Conservation (phyloP, 2,797 vertebrate species). For the Sarcoramphus papa region DNA sequence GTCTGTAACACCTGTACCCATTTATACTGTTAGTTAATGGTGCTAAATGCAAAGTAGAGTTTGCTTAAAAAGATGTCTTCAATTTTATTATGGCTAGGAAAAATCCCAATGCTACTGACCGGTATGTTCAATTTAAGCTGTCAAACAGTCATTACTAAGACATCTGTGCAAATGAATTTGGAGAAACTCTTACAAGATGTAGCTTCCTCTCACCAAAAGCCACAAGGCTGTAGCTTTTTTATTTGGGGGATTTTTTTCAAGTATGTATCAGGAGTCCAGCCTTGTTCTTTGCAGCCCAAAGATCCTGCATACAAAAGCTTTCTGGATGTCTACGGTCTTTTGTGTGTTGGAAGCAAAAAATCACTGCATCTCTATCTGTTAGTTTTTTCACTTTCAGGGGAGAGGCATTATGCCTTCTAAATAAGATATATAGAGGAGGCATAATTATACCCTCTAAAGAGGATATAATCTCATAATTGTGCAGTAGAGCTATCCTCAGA, state of each 20-base stretch:
- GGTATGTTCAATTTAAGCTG: slow-evolving; percentile 50
- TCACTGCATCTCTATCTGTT: not conserved
- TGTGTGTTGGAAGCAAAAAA: not conserved
- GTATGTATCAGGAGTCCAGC: not conserved
- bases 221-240: not conserved
- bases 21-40: not conserved
- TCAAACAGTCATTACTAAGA: slow-evolving; percentile 53
- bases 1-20: not conserved
- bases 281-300: not conserved
- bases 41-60: not conserved
- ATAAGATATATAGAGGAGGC: slow-evolving; percentile 37
- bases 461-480: slow-evolving; percentile 42
- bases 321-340: not conserved
- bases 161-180: slow-evolving; percentile 45
- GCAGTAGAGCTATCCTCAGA: slow-evolving; percentile 59
- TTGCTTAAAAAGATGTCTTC: not conserved
- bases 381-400: not conserved
- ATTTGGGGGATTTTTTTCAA: not conserved
- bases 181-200: not conserved
- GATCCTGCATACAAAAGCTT: slow-evolving; percentile 16
- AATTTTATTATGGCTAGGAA: slow-evolving; percentile 27
- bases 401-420: slow-evolving; percentile 2
- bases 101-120: not conserved
- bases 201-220: not conserved
- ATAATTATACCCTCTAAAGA: slow-evolving; percentile 58